Base-by-base conservation (phyloP, 2,888 invertebrate species). In the Trisateles emortualis region DNA sequence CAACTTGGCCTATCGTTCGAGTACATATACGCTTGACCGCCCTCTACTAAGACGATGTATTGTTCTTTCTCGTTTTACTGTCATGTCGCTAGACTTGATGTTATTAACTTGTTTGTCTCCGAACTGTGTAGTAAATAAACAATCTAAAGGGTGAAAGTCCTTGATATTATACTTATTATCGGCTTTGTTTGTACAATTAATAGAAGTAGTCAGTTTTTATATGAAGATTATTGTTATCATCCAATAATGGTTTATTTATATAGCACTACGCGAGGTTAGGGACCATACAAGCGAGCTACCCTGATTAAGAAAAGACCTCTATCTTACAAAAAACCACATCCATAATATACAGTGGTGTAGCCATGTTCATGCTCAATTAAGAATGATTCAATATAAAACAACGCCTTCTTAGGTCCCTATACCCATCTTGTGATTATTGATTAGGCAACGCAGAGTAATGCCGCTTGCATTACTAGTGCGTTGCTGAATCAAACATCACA, bases 41-140 rank as follows among this genome's bases (percentile, higher is more conserved):
- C 8, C 32, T 6, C 29, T 57, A 60, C 45, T 57, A 53, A 61
- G 55, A 48, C 48, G 45, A 62, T 68, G 64, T 67, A 67, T 62
- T 61, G 60, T 60, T 68, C 59, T 66, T 62, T 68, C 59, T 66
- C 47, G 56, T 57, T 62, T 65, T 68, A 64, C 52, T 61, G 52
- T 53, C 26, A 4, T 66, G 56, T 64, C 57, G 68, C 45, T 57
- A 52, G 52, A 51, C 50, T 45, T 52, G 47, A 53, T 45, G 58
- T 64, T 65, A 69, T 64, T 64, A 66, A 65, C 65, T 74, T 74
- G 76, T 76, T 76, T 76, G 61, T 59, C 67, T 65, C 59, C 58
- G 55, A 50, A 43, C 44, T 47, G 52, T 68, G 56, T 47, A 63
- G 53, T 66, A 61, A 68, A 57, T 56, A 59, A 63, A 55, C 53